Conservation (phyloP, 2,888 invertebrate species). For the Hirtodrosophila duncani region DNA sequence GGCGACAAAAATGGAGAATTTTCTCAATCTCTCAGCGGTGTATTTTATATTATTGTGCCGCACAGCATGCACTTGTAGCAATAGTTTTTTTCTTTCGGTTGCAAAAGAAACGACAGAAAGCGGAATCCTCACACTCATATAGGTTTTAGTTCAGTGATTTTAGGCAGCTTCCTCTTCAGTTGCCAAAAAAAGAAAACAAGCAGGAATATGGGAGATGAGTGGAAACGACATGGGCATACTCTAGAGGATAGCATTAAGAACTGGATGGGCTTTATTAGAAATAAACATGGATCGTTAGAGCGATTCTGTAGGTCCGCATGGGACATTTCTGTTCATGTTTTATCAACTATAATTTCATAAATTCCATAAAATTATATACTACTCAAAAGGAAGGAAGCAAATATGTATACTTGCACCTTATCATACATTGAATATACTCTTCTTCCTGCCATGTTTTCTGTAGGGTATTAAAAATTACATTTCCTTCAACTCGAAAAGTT, state of each 20-base stretch:
- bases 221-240: constrained; percentile 19
- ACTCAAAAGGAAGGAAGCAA: too few species aligned
- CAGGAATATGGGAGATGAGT: constrained; percentile 3
- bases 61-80: constrained; percentile 59
- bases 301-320: too few species aligned
- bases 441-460: too few species aligned
- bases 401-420: too few species aligned
- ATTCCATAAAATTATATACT: too few species aligned
- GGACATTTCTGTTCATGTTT: too few species aligned
- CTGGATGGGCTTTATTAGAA: too few species aligned
- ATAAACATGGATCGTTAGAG: too few species aligned
- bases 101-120: too few species aligned
- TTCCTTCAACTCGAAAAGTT: constrained; percentile 71
- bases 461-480: constrained; percentile 69
- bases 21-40: constrained; percentile 9
- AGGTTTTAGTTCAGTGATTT: constrained; percentile 71
- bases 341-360: too few species aligned
- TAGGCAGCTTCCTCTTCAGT: constrained; percentile 58
- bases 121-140: constrained; percentile 33
- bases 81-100: constrained; percentile 40
- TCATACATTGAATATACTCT: too few species aligned
- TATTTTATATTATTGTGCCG: constrained; percentile 19
- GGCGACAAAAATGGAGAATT: constrained; percentile 30
- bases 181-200: constrained; percentile 15
- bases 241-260: too few species aligned